A percentile compares a stretch with the other conserved stretches of the same genome.
These are phyloP conservation scores for Minunthozetes semirufus DNA, from an alignment of 2,888 invertebrate genomes.

Conservation along the genomic window DNA sequence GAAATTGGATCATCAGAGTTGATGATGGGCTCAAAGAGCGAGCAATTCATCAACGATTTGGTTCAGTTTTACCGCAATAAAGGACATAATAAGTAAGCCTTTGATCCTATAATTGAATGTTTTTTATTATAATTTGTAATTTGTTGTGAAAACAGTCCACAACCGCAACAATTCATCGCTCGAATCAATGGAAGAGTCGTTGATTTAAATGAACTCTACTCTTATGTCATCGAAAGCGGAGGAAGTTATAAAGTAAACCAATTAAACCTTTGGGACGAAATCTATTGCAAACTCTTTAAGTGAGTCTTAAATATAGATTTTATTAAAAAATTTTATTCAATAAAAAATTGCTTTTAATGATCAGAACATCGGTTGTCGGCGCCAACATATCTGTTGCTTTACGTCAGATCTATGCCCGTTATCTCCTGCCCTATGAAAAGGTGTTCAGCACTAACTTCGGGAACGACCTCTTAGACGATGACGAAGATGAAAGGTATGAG, in stretches of 20 bases:
- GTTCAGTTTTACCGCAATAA: conserved; percentile 37
- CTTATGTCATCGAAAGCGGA: conserved; percentile 36
- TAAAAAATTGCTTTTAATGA: background rate
- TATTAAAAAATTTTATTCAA: background rate
- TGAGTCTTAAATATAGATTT: background rate
- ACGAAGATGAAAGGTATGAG: conserved; percentile 42
- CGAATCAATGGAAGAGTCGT: conserved; percentile 37
- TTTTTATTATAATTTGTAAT: background rate
- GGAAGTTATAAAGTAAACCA: conserved; percentile 38
- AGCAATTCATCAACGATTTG: conserved; percentile 37
- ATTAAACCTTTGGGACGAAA: conserved; percentile 36
- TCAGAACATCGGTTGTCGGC: conserved; percentile 26
- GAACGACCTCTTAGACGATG: conserved; percentile 34
- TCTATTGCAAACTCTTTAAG: conserved; percentile 36
- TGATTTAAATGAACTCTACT: conserved; percentile 36
- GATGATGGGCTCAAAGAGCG: conserved; percentile 36
- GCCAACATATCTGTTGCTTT: conserved; percentile 37
- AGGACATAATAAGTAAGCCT: conserved; percentile 30
- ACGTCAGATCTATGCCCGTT: conserved; percentile 36
- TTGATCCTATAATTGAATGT: background rate
- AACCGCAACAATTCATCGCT: conserved; percentile 36
- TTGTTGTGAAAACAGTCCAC: background rate
- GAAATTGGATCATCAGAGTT: conserved; percentile 16
- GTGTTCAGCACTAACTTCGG: conserved; percentile 23
- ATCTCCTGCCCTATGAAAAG: conserved; percentile 37